Evolutionary conservation across 2,797 vertebrate genomes (phyloP).

Genomic region (Caiman crocodilus): DNA sequence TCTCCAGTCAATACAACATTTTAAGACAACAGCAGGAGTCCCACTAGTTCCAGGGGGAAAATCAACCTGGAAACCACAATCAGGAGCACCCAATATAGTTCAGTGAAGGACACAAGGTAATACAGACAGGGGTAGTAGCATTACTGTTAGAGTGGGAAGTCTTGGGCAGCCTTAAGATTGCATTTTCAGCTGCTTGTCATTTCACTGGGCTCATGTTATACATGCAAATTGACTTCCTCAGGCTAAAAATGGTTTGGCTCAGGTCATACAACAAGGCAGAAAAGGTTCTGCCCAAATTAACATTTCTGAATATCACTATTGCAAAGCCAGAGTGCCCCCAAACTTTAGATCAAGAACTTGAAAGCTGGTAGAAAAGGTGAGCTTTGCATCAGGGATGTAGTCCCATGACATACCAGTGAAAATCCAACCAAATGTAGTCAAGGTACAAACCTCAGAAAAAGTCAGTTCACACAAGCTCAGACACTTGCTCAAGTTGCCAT

Average conservation of each 20-base stretch:
- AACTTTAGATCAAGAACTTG: neutral
- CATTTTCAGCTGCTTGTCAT: neutral
- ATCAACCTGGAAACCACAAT: neutral
- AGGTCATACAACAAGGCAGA: neutral
- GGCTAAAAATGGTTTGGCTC: neutral
- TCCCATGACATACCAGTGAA: neutral
- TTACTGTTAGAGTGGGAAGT: neutral
- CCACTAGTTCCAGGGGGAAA: too few relatives aligned
- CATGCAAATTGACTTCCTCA: neutral
- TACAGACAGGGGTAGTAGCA: neutral
- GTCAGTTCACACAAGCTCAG: neutral
- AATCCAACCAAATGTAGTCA: neutral
- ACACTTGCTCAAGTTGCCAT: neutral
- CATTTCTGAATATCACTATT: neutral
- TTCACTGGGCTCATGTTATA: neutral
- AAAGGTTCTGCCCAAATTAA: neutral
- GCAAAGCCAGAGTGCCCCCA: neutral
- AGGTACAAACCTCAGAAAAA: neutral
- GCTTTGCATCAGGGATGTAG: neutral
- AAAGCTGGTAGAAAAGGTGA: neutral
- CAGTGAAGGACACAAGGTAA: neutral
- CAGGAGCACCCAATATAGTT: neutral
- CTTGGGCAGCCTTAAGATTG: neutral
- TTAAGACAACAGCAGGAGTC: too few relatives aligned
- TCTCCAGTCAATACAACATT: neutral